These are phyloP conservation scores for Gobiocypris rarus DNA, from an alignment of 2,113 vertebrate species.

Conservation along the genomic window DNA sequence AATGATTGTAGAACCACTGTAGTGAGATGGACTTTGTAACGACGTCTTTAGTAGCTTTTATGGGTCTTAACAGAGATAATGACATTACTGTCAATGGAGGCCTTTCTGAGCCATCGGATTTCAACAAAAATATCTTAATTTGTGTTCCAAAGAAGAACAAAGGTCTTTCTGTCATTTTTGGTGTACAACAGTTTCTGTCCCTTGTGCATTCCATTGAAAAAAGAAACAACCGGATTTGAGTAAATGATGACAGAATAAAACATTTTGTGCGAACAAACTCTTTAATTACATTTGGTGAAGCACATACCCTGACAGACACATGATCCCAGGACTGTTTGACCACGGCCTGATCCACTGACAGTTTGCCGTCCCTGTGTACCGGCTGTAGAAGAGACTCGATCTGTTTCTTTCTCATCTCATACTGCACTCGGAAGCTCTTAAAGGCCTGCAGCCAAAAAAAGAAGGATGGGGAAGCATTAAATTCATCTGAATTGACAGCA, in stretches of 20 bases:
- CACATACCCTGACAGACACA: constrained; percentile 85
- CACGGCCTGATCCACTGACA: constrained; percentile 93
- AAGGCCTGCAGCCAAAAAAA: constrained; percentile 77
- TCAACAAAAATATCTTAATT: too few relatives aligned
- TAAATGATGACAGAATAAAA: not conserved
- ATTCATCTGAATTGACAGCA: not conserved
- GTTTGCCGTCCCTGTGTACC: constrained; percentile 86
- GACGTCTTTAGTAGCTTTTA: too few relatives aligned
- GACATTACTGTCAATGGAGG: too few relatives aligned
- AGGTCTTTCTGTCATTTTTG: not conserved
- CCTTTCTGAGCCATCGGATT: too few relatives aligned
- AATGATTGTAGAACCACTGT: too few relatives aligned
- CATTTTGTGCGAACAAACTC: not conserved
- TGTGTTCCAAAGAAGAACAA: too few relatives aligned
- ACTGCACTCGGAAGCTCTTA: constrained; percentile 90
- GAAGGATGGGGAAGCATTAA: not conserved
- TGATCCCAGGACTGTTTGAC: constrained; percentile 95
- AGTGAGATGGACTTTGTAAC: too few relatives aligned
- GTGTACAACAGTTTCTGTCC: not conserved
- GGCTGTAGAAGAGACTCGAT: constrained; percentile 86
- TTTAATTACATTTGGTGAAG: not conserved
- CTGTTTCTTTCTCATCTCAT: constrained; percentile 92
- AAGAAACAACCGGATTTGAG: too few relatives aligned
- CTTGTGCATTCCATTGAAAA: not conserved
- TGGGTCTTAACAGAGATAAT: too few relatives aligned